Evolutionary conservation across 1,140 invertebrate species (phyloP).

Genomic region (Campoletis sonorensis): DNA sequence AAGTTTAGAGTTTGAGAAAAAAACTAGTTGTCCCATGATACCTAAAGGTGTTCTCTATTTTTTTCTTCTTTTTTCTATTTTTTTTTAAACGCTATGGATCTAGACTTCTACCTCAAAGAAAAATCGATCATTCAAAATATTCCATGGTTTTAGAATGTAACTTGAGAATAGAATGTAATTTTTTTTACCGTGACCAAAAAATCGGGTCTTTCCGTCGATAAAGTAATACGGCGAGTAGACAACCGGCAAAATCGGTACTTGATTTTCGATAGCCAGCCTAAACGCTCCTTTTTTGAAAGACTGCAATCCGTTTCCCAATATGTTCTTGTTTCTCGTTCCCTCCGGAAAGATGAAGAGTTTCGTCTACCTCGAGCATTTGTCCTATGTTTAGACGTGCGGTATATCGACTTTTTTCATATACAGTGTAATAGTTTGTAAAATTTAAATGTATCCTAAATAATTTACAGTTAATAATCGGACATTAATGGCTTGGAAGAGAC

Average conservation of each 20-base stretch:
- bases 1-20: no score
- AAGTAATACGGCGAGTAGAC: conserved; percentile 85
- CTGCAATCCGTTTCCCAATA: conserved; percentile 71
- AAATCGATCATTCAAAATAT: no score
- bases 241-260: conserved; percentile 85
- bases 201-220: conserved; percentile 76
- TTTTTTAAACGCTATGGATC: no score
- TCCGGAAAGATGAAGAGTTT: conserved; percentile 83
- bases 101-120: no score
- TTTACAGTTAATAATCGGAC: no score
- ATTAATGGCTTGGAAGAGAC: no score
- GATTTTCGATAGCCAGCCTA: conserved; percentile 83
- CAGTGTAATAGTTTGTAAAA: not conserved
- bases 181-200: conserved; percentile 76
- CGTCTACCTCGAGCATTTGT: conserved; percentile 69
- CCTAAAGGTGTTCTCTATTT: no score
- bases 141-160: no score
- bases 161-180: no score
- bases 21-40: no score
- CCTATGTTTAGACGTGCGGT: conserved; percentile 32
- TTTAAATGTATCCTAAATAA: not conserved
- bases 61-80: no score
- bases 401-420: conserved; percentile 10
- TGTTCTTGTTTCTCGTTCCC: conserved; percentile 56
- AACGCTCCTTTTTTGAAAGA: conserved; percentile 87